Evolutionary conservation across 35 echinoderm and acorn worm species (phyloP), one percentile per base, ranked within the genome.

Genomic region (Apostichopus californicus): DNA sequence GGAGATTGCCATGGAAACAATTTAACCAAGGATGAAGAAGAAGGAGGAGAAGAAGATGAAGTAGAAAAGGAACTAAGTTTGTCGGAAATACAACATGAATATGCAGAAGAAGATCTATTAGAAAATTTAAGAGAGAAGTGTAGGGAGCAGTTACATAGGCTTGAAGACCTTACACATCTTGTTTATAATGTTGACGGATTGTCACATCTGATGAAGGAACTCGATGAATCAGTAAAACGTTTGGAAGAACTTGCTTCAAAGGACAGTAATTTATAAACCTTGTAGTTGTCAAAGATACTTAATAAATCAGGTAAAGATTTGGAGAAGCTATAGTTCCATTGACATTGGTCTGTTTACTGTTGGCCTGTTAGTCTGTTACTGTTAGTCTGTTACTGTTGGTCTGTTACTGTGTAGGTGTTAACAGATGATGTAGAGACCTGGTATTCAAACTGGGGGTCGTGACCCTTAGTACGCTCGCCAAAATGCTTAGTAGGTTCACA

Each of bases 81-180:
- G 71, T 6, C 71, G 5, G 71, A 75, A 75, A 75, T 20, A 5
- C 17, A 18, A 18, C 17, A 18, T 18, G 71, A 75, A 7, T 18
- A 18, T 20, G 20, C 1, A 5, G 81, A 22, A 24, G 80, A 57
- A 83, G 80, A 85, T 59, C n/a, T 23, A 20, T 11, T 85, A 52
- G 12, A 85, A 58, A 10, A 21, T 60, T 8, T 85, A 17, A 56
- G 55, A 20, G 55, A 55, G 56, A 58, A 85, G 54, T 85, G 81
- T 85, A 15, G 56, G 6, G 81, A 85, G n/a, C 81, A 85, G 55
- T 85, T 85, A 21, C 28, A 85, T 15, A 85, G 56, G 58, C 6
- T 85, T 58, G 55, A 60, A 58, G 56, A 85, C 57, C 56, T 85
- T 20, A 60, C 52, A 22, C 54, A 18, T 17, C 81, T 85, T 59